A percentile compares a stretch with the other conserved stretches of the same genome.
Evolutionary conservation across 2,888 invertebrate species (phyloP).

Genomic region (Hipparchia semele): DNA sequence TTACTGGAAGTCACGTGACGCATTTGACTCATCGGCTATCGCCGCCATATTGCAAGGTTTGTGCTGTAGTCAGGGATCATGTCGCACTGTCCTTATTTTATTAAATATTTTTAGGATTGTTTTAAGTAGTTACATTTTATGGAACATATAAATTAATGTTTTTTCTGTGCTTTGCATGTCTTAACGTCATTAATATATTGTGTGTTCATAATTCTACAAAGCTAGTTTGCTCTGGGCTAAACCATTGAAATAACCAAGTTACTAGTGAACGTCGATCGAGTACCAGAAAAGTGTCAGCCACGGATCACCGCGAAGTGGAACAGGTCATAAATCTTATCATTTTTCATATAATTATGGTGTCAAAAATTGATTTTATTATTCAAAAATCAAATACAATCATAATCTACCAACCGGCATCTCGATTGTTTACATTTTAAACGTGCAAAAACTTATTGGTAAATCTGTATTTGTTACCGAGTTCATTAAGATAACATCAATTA

Average conservation of each 20-base stretch:
- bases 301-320: slow-evolving; percentile 52
- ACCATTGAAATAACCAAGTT: slow-evolving; percentile 70
- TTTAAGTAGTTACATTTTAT: slow-evolving; percentile 41
- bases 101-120: slow-evolving; percentile 52
- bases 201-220: slow-evolving; percentile 42
- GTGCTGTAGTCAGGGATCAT: slow-evolving; percentile 58
- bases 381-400: slow-evolving; percentile 31
- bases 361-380: slow-evolving; percentile 31
- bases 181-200: slow-evolving; percentile 38
- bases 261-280: slow-evolving; percentile 54
- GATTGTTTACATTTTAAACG: slow-evolving; percentile 57
- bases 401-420: slow-evolving; percentile 53
- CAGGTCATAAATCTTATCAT: slow-evolving; percentile 45
- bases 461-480: background rate
- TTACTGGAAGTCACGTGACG: slow-evolving; percentile 60
- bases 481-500: background rate
- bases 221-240: slow-evolving; percentile 56
- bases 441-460: slow-evolving; percentile 15
- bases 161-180: slow-evolving; percentile 33
- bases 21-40: slow-evolving; percentile 44
- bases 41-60: slow-evolving; percentile 69
- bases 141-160: slow-evolving; percentile 31
- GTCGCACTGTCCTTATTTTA: slow-evolving; percentile 56
- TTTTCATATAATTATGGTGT: slow-evolving; percentile 21
- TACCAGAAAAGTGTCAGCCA: slow-evolving; percentile 62